A percentile compares a stretch with the other conserved stretches of the same genome.
Conservation (phyloP, 2,888 invertebrate genomes). For the Diplazon laetatorius region DNA sequence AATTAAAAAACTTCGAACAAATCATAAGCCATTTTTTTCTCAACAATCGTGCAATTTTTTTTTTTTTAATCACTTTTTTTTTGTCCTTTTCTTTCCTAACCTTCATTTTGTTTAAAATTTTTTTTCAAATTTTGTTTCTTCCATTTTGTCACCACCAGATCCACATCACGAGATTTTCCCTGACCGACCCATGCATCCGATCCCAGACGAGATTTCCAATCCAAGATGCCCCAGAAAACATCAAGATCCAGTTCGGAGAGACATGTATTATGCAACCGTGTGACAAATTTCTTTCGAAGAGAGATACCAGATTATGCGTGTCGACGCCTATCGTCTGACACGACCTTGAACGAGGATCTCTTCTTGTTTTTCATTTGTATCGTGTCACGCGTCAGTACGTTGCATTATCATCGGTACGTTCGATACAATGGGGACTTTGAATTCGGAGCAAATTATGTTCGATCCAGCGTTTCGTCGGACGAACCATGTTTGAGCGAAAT, state of each 20-base stretch:
- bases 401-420: not conserved
- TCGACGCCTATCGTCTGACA: not conserved
- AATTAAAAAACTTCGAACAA: constrained; percentile 46
- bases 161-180: constrained; percentile 14
- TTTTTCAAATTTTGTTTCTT: not conserved
- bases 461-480: too few species aligned
- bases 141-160: constrained; percentile 27
- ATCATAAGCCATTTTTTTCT: constrained; percentile 39
- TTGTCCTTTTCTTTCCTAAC: constrained; percentile 15
- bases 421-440: not conserved
- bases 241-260: constrained; percentile 33
- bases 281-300: constrained; percentile 50
- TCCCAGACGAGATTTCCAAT: constrained; percentile 10
- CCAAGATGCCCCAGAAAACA: constrained; percentile 20
- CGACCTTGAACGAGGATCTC: not conserved
- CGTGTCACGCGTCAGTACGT: too few species aligned
- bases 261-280: constrained; percentile 64
- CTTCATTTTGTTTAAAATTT: constrained; percentile 3
- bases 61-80: constrained; percentile 11
- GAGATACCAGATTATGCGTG: constrained; percentile 1
- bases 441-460: not conserved
- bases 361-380: not conserved
- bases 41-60: not conserved
- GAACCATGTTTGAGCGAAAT: too few species aligned
- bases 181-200: not conserved